Conservation (phyloP, 2,888 invertebrate species). For the Orthosia cruda region DNA sequence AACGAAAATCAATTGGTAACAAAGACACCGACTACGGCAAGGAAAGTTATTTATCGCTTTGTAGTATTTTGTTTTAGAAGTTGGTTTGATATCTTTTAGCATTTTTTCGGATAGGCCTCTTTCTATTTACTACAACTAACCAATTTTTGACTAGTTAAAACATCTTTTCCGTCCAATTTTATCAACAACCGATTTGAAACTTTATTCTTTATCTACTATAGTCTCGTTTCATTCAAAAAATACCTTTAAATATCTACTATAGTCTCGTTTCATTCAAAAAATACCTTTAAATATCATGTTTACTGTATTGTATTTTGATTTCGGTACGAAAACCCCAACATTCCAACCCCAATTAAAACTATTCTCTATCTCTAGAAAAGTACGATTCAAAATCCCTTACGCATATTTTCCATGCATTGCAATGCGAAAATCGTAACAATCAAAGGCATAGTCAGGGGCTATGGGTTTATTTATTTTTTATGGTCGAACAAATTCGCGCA, state of each 20-base stretch:
- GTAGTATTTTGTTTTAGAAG: too few species aligned
- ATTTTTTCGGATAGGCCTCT: too few species aligned
- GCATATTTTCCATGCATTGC: conserved; percentile 34
- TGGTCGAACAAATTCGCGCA: conserved; percentile 81
- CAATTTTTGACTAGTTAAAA: too few species aligned
- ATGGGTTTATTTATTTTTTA: conserved; percentile 85
- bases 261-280: neutral
- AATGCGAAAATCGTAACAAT: conserved; percentile 64
- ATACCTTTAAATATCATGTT: neutral
- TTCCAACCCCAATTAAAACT: neutral
- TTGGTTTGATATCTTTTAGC: too few species aligned
- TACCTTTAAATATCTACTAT: too few species aligned
- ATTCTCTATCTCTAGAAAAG: accelerated
- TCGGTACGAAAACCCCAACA: neutral
- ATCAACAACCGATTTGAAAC: neutral
- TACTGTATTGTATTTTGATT: conserved; percentile 27
- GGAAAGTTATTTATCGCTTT: too few species aligned
- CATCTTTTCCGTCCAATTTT: too few species aligned
- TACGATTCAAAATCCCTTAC: conserved; percentile 4
- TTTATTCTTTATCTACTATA: neutral
- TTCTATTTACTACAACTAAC: too few species aligned
- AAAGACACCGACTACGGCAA: too few species aligned
- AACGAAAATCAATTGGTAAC: too few species aligned
- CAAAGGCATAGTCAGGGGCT: conserved; percentile 74
- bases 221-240: too few species aligned